Conservation (phyloP, 2,113 vertebrate species). For the Nematolebias whitei region DNA sequence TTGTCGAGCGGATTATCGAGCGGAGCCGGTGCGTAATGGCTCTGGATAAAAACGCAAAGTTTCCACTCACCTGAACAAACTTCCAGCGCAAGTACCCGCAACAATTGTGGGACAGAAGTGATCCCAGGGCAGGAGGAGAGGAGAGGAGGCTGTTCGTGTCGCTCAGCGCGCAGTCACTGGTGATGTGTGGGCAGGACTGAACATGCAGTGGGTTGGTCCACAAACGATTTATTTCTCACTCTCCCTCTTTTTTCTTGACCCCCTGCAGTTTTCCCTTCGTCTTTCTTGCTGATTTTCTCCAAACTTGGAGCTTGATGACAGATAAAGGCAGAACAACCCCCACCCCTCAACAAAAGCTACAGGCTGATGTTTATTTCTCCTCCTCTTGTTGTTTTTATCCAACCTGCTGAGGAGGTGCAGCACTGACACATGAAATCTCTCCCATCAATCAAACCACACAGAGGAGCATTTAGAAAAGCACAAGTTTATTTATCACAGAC, state of each 20-base stretch:
- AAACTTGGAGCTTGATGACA: neutral
- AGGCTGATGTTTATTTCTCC: neutral
- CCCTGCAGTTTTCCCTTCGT: neutral
- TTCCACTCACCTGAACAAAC: conserved; percentile 7
- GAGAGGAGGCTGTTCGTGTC: conserved; percentile 1
- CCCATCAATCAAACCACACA: neutral
- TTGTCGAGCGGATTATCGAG: neutral
- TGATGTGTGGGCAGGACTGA: conserved; percentile 62
- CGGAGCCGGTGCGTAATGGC: neutral
- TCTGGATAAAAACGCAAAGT: neutral
- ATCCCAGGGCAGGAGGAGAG: conserved; percentile 10
- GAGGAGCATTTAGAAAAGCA: conserved; percentile 1
- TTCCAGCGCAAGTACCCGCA: too few species aligned
- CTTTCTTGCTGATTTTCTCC: neutral
- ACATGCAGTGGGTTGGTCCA: conserved; percentile 69
- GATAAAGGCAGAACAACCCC: conserved; percentile 14
- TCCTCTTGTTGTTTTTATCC: neutral
- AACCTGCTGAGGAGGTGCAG: neutral
- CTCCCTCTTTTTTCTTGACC: conserved; percentile 29
- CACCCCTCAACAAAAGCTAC: neutral
- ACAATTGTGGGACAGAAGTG: neutral
- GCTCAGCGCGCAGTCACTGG: conserved; percentile 34
- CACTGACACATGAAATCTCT: neutral
- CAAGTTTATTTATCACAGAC: conserved; percentile 25
- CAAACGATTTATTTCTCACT: conserved; percentile 22